Conservation (phyloP, 2,888 invertebrate species). For the Hermodice carunculata region DNA sequence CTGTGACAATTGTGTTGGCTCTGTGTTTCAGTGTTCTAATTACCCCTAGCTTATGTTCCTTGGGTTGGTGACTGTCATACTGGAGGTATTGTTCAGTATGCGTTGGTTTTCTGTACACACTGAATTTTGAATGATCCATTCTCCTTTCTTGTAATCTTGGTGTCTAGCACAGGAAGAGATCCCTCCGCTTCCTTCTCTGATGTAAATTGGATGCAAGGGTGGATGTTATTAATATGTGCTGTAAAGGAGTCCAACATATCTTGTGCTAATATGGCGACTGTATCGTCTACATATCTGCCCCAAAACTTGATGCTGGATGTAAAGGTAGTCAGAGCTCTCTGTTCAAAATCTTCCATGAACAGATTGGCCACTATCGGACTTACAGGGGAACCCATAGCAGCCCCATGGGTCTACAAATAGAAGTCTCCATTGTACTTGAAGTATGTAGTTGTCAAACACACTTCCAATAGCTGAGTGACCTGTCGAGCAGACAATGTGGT, state of each 20-base stretch:
- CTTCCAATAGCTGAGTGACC: background rate
- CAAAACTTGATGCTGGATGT: background rate
- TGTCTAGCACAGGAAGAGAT: background rate
- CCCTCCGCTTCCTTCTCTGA: background rate
- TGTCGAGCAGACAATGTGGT: background rate
- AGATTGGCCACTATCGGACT: background rate
- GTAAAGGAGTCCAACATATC: background rate
- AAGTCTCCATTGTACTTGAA: background rate
- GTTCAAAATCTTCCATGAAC: conserved; percentile 10
- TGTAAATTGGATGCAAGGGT: conserved; percentile 7
- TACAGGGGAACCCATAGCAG: conserved; percentile 8
- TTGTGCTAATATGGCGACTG: background rate
- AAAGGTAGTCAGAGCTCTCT: background rate
- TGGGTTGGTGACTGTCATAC: too few species aligned
- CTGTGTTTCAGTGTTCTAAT: too few species aligned
- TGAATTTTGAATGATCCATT: background rate
- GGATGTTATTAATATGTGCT: background rate
- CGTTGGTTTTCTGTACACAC: background rate
- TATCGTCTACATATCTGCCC: background rate
- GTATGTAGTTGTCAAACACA: conserved; percentile 3
- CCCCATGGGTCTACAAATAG: conserved; percentile 3
- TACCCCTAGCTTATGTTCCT: too few species aligned
- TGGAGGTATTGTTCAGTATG: background rate
- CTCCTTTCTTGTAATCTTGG: background rate
- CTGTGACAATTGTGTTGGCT: too few species aligned